phyloP scores from a whole-genome alignment of 2,113 vertebrate genomes.

The Mellivora capensis region DNA sequence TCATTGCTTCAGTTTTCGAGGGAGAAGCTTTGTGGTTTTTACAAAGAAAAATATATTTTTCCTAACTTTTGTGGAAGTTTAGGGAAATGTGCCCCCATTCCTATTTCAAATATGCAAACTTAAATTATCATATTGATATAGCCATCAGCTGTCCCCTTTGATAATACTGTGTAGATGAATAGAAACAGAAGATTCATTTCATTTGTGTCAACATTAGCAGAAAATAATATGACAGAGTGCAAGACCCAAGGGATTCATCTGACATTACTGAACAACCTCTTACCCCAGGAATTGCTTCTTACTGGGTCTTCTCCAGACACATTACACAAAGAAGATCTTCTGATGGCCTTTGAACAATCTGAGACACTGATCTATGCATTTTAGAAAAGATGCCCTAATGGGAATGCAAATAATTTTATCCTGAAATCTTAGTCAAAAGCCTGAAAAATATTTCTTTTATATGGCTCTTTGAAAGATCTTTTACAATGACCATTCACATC shows the following conservation, averaged over 20 bases:
- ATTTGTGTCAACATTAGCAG: slow-evolving; percentile 84
- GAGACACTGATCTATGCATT: slow-evolving; percentile 32
- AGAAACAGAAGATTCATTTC: slow-evolving; percentile 80
- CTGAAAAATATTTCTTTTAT: slow-evolving; percentile 17
- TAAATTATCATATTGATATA: slow-evolving; percentile 75
- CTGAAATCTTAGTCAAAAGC: slow-evolving; percentile 12
- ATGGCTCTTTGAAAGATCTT: background rate
- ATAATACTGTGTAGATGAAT: slow-evolving; percentile 80
- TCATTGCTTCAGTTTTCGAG: background rate
- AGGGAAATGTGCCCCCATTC: background rate
- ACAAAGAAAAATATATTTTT: background rate
- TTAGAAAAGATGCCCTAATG: slow-evolving; percentile 53
- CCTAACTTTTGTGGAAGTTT: background rate
- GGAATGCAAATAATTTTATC: slow-evolving; percentile 65
- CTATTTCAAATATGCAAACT: slow-evolving; percentile 42
- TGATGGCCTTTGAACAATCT: slow-evolving; percentile 54
- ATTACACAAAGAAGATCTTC: slow-evolving; percentile 72
- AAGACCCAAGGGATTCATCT: slow-evolving; percentile 79
- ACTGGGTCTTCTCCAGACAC: slow-evolving; percentile 61
- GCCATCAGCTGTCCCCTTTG: slow-evolving; percentile 79
- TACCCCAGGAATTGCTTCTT: slow-evolving; percentile 69
- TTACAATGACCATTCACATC: background rate
- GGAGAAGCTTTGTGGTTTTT: background rate
- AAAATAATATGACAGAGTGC: slow-evolving; percentile 82
- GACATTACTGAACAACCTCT: slow-evolving; percentile 78